phyloP scores from a whole-genome alignment of 2,113 vertebrate genomes.

The Lanius collurio region DNA sequence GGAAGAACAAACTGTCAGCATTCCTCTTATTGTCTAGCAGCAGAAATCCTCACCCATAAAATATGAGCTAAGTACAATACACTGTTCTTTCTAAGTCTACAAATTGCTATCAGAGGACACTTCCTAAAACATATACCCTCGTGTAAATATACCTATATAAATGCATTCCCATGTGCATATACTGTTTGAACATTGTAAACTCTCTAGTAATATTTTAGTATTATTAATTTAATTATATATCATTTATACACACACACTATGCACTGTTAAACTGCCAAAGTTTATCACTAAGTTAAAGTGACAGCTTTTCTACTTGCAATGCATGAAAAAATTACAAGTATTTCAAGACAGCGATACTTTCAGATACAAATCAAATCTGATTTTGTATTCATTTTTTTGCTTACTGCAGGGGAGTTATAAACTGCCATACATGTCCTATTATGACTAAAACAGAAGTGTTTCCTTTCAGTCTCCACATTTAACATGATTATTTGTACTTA shows the following conservation, averaged over 20 bases:
- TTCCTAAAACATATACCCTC: not conserved
- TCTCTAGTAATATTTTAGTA: not conserved
- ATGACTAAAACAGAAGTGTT: rapidly evolving
- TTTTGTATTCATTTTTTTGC: not conserved
- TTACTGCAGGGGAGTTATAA: not conserved
- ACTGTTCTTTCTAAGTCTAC: not conserved
- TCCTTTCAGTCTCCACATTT: not conserved
- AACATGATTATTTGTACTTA: not conserved
- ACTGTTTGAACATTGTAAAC: not conserved
- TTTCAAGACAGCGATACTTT: not conserved
- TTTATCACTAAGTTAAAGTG: not conserved
- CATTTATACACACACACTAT: not conserved
- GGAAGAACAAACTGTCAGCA: not conserved
- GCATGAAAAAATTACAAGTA: not conserved
- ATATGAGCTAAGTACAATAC: not conserved
- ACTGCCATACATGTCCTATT: not conserved
- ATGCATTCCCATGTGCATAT: not conserved
- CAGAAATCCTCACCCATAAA: not conserved
- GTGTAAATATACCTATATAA: not conserved
- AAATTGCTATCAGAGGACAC: not conserved
- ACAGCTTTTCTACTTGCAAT: not conserved
- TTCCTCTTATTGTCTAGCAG: not conserved
- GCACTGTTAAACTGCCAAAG: not conserved
- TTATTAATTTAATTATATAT: not conserved
- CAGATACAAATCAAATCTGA: not conserved